Conservation (phyloP, 1,140 invertebrate species). For the Papilio helenus region DNA sequence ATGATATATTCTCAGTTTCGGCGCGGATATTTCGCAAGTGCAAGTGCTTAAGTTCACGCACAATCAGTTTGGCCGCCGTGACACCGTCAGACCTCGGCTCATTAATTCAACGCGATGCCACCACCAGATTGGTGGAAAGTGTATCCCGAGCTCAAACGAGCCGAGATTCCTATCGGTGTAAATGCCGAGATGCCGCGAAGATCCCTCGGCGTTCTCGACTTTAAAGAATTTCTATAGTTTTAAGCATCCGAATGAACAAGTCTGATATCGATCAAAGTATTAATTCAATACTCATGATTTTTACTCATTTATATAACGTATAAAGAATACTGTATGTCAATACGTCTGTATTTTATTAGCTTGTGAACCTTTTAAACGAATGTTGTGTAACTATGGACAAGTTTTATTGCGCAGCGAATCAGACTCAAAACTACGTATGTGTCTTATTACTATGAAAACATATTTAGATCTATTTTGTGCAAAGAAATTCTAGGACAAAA, state of each 20-base stretch:
- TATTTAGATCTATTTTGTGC: no score
- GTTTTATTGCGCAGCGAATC: background rate
- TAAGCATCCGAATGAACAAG: conserved; percentile 15
- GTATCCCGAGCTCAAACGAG: conserved; percentile 51
- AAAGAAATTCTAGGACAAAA: no score
- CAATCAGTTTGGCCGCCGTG: conserved; percentile 24
- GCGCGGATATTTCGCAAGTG: background rate
- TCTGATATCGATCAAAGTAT: background rate
- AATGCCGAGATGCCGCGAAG: conserved; percentile 40
- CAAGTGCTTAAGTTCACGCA: conserved; percentile 20
- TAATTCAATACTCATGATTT: background rate
- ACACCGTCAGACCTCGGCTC: conserved; percentile 52
- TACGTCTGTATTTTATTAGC: background rate
- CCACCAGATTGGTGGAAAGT: conserved; percentile 55
- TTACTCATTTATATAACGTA: conserved; percentile 14
- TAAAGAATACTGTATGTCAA: conserved; percentile 5
- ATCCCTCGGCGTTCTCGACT: conserved; percentile 17
- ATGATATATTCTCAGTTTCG: conserved; percentile 6
- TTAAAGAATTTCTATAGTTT: conserved; percentile 39
- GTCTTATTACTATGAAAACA: background rate
- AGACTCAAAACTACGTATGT: background rate
- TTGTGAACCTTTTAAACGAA: background rate
- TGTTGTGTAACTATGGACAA: background rate
- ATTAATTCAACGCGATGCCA: conserved; percentile 60
- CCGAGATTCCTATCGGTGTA: conserved; percentile 45